Conservation (phyloP, 2,888 invertebrate genomes). For the Encarsia formosa region DNA sequence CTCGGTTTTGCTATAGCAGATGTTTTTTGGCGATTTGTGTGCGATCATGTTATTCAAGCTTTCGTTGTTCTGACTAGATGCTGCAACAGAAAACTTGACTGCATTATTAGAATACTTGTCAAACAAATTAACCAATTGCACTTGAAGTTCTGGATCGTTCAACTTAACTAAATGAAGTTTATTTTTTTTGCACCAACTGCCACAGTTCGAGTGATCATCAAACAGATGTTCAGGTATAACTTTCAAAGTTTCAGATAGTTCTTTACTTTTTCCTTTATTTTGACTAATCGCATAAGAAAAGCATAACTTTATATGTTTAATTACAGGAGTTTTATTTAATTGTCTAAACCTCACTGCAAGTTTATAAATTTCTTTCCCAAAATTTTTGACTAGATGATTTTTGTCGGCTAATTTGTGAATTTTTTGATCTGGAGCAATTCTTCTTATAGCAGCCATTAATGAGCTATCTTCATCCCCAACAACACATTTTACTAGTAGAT, state of each 20-base stretch:
- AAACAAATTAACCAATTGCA: background rate
- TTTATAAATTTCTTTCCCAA: background rate
- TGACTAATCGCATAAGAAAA: conserved; percentile 4
- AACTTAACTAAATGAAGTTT: background rate
- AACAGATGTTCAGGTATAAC: conserved; percentile 3
- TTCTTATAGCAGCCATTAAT: no score
- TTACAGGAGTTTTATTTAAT: background rate
- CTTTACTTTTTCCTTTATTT: conserved; percentile 7
- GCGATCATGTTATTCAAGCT: background rate
- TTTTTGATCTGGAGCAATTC: no score
- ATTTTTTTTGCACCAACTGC: background rate
- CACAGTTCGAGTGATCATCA: background rate
- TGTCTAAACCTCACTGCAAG: background rate
- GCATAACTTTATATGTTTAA: conserved; percentile 2
- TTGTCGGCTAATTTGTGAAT: no score
- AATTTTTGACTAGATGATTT: background rate
- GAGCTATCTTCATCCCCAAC: no score
- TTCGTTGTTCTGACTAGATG: conserved; percentile 4
- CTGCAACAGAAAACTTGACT: background rate
- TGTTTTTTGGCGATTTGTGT: conserved; percentile 5
- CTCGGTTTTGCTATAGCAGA: background rate
- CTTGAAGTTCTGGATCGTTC: background rate
- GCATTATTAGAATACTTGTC: conserved; percentile 3
- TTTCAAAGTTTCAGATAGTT: background rate
- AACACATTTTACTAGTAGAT: no score